These are phyloP conservation scores for Macrotus californicus DNA, from an alignment of 2,113 vertebrate species.

Conservation along the genomic window DNA sequence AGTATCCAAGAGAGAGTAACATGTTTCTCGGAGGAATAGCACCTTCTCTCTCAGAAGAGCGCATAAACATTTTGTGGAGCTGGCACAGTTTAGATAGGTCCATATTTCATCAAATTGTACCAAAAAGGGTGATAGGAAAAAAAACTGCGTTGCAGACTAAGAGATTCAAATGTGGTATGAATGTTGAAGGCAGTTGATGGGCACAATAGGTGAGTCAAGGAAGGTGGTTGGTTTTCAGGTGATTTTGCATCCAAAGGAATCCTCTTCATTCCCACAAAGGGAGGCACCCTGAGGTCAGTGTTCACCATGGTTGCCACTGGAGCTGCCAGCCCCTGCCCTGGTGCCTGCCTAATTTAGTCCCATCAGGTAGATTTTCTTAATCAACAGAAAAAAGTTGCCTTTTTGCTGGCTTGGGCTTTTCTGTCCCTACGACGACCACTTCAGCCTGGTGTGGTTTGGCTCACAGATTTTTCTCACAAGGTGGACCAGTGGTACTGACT, in stretches of 20 bases:
- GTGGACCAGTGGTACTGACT: neutral
- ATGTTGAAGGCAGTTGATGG: slow-evolving; percentile 63
- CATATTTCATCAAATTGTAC: neutral
- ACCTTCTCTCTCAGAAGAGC: slow-evolving; percentile 15
- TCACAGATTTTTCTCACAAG: neutral
- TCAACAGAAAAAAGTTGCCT: neutral
- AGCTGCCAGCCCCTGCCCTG: neutral
- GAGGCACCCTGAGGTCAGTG: slow-evolving; percentile 79
- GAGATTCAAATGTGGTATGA: slow-evolving; percentile 49
- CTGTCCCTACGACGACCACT: neutral
- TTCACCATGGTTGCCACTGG: slow-evolving; percentile 74
- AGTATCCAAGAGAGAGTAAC: neutral
- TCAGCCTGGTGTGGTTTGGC: neutral
- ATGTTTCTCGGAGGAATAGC: slow-evolving; percentile 6
- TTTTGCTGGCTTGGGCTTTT: neutral
- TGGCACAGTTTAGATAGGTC: slow-evolving; percentile 45
- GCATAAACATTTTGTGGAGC: slow-evolving; percentile 21
- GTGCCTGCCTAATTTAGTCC: neutral
- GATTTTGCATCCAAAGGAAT: slow-evolving; percentile 59
- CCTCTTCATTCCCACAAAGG: slow-evolving; percentile 79
- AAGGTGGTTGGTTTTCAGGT: slow-evolving; percentile 61
- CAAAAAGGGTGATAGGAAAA: slow-evolving; percentile 21
- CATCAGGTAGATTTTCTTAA: slow-evolving; percentile 21
- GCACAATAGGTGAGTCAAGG: slow-evolving; percentile 45
- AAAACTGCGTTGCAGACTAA: slow-evolving; percentile 42